These are phyloP conservation scores for Troilus luridus DNA, from an alignment of 2,888 invertebrate genomes.

Conservation along the genomic window DNA sequence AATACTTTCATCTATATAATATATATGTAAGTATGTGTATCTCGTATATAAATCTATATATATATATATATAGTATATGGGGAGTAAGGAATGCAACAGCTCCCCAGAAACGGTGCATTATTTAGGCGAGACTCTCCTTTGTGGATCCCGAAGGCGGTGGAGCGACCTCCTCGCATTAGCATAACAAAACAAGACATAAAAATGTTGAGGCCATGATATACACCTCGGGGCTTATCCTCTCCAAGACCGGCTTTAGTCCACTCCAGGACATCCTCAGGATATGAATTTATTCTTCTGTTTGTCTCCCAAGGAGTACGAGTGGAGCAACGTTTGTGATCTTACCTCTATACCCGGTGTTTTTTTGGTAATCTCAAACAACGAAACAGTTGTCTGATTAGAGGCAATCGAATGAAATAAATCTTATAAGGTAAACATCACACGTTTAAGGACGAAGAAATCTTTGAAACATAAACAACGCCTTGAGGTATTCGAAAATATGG, in stretches of 20 bases:
- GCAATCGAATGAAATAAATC: no score
- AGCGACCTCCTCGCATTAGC: neutral
- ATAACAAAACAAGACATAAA: conserved; percentile 56
- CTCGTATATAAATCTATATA: neutral
- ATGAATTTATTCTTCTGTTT: neutral
- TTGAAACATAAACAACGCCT: no score
- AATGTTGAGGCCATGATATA: conserved; percentile 48
- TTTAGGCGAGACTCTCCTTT: neutral
- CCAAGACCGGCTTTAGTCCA: neutral
- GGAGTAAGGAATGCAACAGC: neutral
- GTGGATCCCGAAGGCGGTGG: conserved; percentile 18
- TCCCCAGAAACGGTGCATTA: neutral
- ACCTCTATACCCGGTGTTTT: no score
- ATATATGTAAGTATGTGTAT: neutral
- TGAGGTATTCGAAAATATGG: no score
- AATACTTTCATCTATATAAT: no score
- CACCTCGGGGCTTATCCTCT: conserved; percentile 37
- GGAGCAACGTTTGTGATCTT: neutral
- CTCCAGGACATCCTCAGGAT: neutral
- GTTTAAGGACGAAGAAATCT: no score
- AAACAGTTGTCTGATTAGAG: no score
- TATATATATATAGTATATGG: neutral
- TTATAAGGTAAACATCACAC: no score
- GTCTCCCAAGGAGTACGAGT: neutral
- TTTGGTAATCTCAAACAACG: no score